Percentiles rank a stretch among this genome's conserved stretches.
phyloP scores from a whole-genome alignment of 2,797 vertebrate species.

The Pitangus sulphuratus region DNA sequence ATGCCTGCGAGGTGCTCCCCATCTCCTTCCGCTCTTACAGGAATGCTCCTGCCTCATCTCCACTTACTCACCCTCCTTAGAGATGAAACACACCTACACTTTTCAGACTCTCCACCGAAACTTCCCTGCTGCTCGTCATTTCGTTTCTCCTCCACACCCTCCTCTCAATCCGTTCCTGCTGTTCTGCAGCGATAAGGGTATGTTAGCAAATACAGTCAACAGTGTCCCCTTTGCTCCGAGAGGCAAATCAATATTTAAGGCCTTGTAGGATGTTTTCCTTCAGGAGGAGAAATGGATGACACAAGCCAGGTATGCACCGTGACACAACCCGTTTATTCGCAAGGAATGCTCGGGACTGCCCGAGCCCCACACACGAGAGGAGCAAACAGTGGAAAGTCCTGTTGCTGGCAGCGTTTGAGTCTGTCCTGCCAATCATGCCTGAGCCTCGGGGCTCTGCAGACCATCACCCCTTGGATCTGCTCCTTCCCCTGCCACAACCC shows the following conservation, averaged over 20 bases:
- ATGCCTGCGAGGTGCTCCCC: background rate
- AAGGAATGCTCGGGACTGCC: background rate
- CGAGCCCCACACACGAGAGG: background rate
- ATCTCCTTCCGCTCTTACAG: background rate
- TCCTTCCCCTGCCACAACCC: background rate
- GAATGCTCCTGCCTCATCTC: background rate
- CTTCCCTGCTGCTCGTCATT: background rate
- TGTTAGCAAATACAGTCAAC: background rate
- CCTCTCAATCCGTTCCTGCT: background rate
- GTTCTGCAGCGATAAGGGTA: background rate
- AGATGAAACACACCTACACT: background rate
- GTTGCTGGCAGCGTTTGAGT: background rate
- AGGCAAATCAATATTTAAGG: background rate
- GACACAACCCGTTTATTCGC: background rate
- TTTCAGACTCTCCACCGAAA: background rate
- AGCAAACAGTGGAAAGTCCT: background rate
- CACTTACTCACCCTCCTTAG: background rate
- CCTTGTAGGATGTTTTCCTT: background rate
- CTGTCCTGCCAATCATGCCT: background rate
- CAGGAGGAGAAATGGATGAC: background rate
- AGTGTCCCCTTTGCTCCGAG: background rate
- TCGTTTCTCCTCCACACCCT: background rate
- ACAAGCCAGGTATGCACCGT: background rate
- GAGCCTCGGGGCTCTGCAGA: background rate
- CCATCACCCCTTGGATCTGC: background rate